Percentiles rank a stretch among this genome's conserved stretches.
Evolutionary conservation across 2,888 invertebrate species (phyloP).

Genomic region (Bugula neritina): DNA sequence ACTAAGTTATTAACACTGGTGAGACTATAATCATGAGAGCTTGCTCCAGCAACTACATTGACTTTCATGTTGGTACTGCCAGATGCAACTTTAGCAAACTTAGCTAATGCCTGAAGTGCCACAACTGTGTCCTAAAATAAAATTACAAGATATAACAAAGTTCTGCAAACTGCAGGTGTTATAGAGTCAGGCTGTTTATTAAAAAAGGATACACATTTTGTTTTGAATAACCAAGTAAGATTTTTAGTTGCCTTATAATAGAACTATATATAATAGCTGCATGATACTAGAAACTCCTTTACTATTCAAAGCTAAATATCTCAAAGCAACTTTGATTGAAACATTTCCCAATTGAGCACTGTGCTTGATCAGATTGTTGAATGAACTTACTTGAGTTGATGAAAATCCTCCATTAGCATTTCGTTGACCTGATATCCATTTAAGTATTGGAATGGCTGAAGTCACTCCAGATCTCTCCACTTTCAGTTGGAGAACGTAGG

Average conservation of each 20-base stretch:
- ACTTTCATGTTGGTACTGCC: slow-evolving; percentile 38
- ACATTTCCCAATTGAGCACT: no score
- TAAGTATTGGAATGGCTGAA: slow-evolving; percentile 42
- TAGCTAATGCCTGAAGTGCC: slow-evolving; percentile 51
- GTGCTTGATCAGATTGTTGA: no score
- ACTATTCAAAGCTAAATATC: no score
- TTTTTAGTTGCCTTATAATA: no score
- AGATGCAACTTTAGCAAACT: slow-evolving; percentile 42
- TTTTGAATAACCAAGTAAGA: no score
- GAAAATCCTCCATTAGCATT: slow-evolving; percentile 50
- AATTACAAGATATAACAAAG: not conserved
- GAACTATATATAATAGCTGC: no score
- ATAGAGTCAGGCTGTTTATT: no score
- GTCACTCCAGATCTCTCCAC: slow-evolving; percentile 34
- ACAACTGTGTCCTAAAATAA: slow-evolving; percentile 51
- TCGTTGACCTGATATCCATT: slow-evolving; percentile 48
- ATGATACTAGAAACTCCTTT: no score
- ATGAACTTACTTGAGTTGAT: slow-evolving; percentile 51
- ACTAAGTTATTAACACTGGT: slow-evolving; percentile 45
- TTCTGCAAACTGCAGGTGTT: no score
- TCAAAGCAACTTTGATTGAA: no score
- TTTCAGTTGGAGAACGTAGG: slow-evolving; percentile 50
- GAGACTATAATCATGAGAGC: slow-evolving; percentile 37
- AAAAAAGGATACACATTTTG: no score
- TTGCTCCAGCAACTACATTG: slow-evolving; percentile 34